Percentiles rank a stretch among this genome's conserved stretches.
Conservation (phyloP, 35 echinoderm and acorn worm species). For the Patiria miniata region DNA sequence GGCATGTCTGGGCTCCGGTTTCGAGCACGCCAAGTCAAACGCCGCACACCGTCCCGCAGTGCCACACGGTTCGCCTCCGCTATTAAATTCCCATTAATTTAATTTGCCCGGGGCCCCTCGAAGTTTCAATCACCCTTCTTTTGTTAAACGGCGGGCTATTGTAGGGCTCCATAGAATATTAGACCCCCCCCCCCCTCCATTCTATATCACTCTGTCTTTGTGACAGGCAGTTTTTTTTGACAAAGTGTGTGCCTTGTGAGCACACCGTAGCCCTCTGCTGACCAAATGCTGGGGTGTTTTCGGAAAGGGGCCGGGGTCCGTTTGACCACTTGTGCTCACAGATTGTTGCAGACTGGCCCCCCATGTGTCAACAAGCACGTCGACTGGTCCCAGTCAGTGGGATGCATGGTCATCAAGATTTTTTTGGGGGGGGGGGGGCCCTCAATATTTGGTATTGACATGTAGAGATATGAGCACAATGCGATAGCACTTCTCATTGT, state of each 20-base stretch:
- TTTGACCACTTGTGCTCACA: not conserved
- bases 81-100: slow-evolving; percentile 52
- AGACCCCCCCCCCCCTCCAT: not conserved
- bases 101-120: slow-evolving; percentile 34
- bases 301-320: not conserved
- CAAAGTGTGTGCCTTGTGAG: not conserved
- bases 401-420: not conserved
- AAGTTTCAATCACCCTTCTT: slow-evolving; percentile 37
- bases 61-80: slow-evolving; percentile 12
- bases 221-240: not conserved
- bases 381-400: slow-evolving; percentile 3
- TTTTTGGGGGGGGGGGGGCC: not conserved
- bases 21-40: not conserved
- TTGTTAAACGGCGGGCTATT: slow-evolving; percentile 34
- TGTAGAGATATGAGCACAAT: too few relatives aligned
- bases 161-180: slow-evolving; percentile 22
- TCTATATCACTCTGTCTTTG: not conserved
- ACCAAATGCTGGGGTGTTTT: slow-evolving; percentile 16
- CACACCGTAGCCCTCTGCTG: not conserved
- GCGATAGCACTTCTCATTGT: too few relatives aligned
- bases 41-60: not conserved
- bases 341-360: not conserved
- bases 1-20: slow-evolving; percentile 15
- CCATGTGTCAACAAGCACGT: slow-evolving; percentile 14
- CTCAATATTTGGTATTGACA: too few relatives aligned